Conservation (phyloP, 2,888 invertebrate species). For the Agrotis exclamationis region DNA sequence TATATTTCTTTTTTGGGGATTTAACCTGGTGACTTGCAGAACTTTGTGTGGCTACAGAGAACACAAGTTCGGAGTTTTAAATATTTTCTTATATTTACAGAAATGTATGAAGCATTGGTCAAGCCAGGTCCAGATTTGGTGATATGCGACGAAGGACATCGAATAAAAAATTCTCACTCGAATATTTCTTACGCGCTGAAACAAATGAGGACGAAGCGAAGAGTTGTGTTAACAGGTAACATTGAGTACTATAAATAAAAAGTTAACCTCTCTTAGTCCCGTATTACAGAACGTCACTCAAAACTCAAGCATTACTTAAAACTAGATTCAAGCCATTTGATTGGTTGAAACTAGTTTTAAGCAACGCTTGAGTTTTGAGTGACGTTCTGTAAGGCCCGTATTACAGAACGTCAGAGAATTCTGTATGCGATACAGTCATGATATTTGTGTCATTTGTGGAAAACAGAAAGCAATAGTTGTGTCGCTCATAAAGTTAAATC, state of each 20-base stretch:
- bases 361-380: no score
- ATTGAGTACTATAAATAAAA: conserved; percentile 28
- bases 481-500: neutral
- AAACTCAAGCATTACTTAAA: no score
- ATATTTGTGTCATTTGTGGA: neutral
- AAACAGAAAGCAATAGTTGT: neutral
- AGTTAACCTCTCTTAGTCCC: no score
- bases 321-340: no score
- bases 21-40: no score
- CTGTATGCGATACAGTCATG: no score
- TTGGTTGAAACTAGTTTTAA: no score
- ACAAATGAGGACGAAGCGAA: conserved; percentile 97
- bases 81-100: conserved; percentile 81
- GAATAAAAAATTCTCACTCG: conserved; percentile 99
- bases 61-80: neutral
- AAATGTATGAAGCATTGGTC: conserved; percentile 96
- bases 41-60: conserved; percentile 1
- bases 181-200: conserved; percentile 98
- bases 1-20: no score
- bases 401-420: no score
- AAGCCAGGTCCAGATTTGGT: conserved; percentile 98
- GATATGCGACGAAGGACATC: conserved; percentile 99
- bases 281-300: no score
- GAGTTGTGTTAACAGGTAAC: conserved; percentile 97
- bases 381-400: no score